Conservation (phyloP, 1,140 invertebrate species). For the Hypsibius dujardini region DNA sequence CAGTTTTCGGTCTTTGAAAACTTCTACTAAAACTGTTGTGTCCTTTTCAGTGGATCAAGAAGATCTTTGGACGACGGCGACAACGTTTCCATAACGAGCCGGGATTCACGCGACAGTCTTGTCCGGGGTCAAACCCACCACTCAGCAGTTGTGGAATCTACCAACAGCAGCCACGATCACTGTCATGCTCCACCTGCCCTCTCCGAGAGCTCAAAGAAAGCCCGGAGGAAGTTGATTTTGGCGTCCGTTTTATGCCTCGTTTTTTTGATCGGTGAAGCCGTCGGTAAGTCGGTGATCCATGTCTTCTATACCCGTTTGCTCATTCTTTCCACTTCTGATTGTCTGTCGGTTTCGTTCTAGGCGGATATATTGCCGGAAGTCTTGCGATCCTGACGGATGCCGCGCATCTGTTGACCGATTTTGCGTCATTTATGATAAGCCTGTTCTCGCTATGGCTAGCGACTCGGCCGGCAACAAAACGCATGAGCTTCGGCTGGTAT, state of each 20-base stretch:
- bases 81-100: background rate
- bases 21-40: too few species aligned
- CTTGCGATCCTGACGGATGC: constrained; percentile 91
- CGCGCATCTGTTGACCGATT: constrained; percentile 84
- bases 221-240: constrained; percentile 61
- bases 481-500: constrained; percentile 61
- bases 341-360: constrained; percentile 35
- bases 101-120: background rate
- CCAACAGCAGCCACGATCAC: constrained; percentile 15
- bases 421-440: constrained; percentile 92
- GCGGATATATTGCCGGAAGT: constrained; percentile 74
- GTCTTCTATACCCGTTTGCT: background rate
- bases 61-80: constrained; percentile 14
- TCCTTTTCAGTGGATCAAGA: too few species aligned
- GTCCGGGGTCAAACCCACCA: too few species aligned
- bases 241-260: constrained; percentile 73
- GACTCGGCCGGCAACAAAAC: constrained; percentile 61
- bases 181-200: constrained; percentile 23
- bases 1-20: too few species aligned
- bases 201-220: constrained; percentile 28
- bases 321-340: constrained; percentile 19
- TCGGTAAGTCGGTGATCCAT: constrained; percentile 42
- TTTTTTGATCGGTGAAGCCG: constrained; percentile 79
- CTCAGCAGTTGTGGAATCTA: background rate
- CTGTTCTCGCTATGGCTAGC: constrained; percentile 80